Conservation (phyloP, 2,113 vertebrate genomes). For the Phrynosoma blainvillii region DNA sequence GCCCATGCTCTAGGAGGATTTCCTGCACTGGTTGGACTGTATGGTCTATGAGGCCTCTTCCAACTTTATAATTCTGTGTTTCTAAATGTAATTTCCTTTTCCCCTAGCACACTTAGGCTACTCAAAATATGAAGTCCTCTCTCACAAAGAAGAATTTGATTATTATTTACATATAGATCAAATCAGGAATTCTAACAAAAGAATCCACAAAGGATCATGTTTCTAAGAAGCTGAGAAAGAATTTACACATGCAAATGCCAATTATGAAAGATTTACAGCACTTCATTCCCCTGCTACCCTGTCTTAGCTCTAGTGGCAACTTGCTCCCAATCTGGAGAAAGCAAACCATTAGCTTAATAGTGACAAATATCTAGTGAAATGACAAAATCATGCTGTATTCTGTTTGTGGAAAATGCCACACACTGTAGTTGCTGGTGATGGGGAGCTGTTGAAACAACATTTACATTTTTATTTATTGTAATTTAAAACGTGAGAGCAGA, state of each 20-base stretch:
- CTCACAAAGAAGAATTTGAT: neutral
- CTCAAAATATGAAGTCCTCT: neutral
- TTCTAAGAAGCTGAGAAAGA: neutral
- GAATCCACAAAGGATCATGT: neutral
- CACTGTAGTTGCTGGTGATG: too few species aligned
- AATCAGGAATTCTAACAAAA: neutral
- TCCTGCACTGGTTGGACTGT: too few species aligned
- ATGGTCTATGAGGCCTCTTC: too few species aligned
- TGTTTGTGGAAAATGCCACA: neutral
- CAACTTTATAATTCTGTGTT: too few species aligned
- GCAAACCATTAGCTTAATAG: neutral
- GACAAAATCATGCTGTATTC: neutral
- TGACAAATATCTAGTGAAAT: neutral
- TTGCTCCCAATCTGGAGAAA: neutral
- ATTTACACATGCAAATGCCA: neutral
- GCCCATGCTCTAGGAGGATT: too few species aligned
- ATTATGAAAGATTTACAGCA: neutral
- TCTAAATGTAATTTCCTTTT: neutral
- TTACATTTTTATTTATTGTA: neutral
- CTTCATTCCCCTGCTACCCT: too few species aligned
- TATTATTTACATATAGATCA: neutral
- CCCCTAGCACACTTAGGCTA: neutral
- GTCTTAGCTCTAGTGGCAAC: neutral
- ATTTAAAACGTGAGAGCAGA: neutral
- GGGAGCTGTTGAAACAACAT: neutral